Conservation (phyloP, 1,140 invertebrate genomes). For the Aphidius gifuensis region DNA sequence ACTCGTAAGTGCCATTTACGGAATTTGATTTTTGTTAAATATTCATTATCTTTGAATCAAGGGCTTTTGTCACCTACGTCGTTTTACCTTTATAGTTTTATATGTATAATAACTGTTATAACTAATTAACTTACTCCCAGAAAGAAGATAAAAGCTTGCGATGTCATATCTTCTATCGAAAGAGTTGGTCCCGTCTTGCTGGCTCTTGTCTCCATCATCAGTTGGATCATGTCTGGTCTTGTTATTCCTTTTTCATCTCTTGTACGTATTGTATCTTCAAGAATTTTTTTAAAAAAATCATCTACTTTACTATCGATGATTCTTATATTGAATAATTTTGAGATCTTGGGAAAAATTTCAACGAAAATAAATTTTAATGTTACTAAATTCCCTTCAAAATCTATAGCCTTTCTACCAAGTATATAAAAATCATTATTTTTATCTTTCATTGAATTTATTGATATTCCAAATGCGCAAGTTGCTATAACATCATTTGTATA, state of each 20-base stretch:
- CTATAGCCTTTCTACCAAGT: not conserved
- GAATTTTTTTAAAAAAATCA: not conserved
- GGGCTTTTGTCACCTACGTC: too few species aligned
- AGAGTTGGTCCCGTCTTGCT: constrained; percentile 1
- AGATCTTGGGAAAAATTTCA: constrained; percentile 2
- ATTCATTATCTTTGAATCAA: too few species aligned
- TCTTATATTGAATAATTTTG: constrained; percentile 13
- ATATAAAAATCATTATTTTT: constrained; percentile 12
- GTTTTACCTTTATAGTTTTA: too few species aligned
- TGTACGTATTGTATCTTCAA: not conserved
- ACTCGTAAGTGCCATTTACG: too few species aligned
- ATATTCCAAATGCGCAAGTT: constrained; percentile 13
- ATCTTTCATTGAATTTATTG: constrained; percentile 8
- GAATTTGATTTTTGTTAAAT: too few species aligned
- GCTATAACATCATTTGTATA: constrained; percentile 13
- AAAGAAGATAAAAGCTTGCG: constrained; percentile 3
- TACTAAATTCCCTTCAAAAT: not conserved
- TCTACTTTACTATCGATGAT: constrained; percentile 8
- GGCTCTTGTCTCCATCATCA: constrained; percentile 8
- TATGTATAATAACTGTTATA: too few species aligned
- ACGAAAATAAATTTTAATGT: constrained; percentile 7
- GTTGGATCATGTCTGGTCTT: constrained; percentile 9
- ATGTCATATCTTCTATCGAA: constrained; percentile 4
- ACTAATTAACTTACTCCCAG: not conserved
- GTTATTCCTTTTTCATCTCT: not conserved